A percentile compares a stretch with the other conserved stretches of the same genome.
These are phyloP conservation scores for Synergus japonicus DNA, from an alignment of 2,888 invertebrate species.

Conservation along the genomic window DNA sequence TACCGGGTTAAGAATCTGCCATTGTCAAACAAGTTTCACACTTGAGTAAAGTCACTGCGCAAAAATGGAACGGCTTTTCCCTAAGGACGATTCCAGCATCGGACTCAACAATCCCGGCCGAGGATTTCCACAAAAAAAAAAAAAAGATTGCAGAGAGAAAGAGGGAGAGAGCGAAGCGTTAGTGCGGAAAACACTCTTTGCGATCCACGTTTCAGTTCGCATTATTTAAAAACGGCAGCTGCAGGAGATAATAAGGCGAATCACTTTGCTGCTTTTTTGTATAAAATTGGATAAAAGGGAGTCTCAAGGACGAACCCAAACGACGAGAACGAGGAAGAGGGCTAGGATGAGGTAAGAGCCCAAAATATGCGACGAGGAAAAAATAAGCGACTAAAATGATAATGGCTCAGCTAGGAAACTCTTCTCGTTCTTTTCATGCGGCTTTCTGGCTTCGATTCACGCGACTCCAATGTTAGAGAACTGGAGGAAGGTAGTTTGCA, in stretches of 20 bases:
- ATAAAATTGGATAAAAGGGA: background rate
- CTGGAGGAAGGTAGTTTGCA: background rate
- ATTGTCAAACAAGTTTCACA: slow-evolving; percentile 14
- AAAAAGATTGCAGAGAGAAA: slow-evolving; percentile 19
- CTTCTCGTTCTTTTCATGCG: slow-evolving; percentile 29
- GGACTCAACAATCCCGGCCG: background rate
- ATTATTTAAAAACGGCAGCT: slow-evolving; percentile 31
- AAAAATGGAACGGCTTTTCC: slow-evolving; percentile 18
- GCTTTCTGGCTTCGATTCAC: background rate
- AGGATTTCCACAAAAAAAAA: background rate
- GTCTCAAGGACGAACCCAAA: background rate
- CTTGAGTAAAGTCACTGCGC: slow-evolving; percentile 18
- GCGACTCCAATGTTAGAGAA: background rate
- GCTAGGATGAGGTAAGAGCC: background rate
- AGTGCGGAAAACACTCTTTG: slow-evolving; percentile 2
- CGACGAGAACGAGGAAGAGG: background rate
- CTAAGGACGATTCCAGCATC: background rate
- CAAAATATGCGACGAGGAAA: background rate
- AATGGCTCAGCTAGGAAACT: slow-evolving; percentile 23
- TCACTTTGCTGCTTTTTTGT: slow-evolving; percentile 9
- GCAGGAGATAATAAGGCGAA: slow-evolving; percentile 27
- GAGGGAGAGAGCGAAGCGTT: background rate
- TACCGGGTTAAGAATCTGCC: slow-evolving; percentile 7
- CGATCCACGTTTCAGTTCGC: background rate
- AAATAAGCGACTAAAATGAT: slow-evolving; percentile 36